phyloP scores from a whole-genome alignment of 2,888 invertebrate genomes.

The Cryptops parisi region DNA sequence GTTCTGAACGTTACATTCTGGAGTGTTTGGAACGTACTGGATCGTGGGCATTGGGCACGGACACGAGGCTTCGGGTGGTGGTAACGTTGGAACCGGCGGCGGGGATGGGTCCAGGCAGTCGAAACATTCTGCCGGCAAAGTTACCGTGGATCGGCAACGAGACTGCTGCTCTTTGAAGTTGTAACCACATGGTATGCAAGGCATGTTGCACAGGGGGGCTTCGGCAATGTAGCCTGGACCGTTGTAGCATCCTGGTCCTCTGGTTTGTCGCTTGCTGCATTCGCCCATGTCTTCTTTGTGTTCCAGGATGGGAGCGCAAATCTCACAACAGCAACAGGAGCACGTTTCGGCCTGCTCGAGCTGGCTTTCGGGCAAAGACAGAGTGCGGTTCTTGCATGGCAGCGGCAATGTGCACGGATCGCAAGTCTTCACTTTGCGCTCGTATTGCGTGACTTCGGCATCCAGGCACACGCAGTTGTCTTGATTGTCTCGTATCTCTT shows the following conservation, averaged over 20 bases:
- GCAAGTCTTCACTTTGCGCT: background rate
- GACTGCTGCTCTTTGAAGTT: background rate
- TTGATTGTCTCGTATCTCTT: too few relatives aligned
- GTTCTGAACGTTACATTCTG: too few relatives aligned
- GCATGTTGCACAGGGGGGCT: background rate
- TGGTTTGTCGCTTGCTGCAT: background rate
- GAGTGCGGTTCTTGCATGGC: background rate
- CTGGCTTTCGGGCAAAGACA: background rate
- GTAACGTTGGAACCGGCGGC: too few relatives aligned
- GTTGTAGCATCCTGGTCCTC: background rate
- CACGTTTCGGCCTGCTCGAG: background rate
- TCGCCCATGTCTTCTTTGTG: background rate
- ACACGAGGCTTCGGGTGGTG: too few relatives aligned
- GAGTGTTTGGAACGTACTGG: too few relatives aligned
- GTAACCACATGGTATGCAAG: background rate
- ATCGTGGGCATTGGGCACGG: too few relatives aligned
- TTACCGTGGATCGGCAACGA: background rate
- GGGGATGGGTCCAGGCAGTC: too few relatives aligned
- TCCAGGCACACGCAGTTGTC: background rate
- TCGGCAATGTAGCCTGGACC: background rate
- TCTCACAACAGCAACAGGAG: background rate
- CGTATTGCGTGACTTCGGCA: background rate
- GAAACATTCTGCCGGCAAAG: too few relatives aligned
- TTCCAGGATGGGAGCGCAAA: background rate
- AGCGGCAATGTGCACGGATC: background rate